Evolutionary conservation across 2,797 vertebrate species (phyloP).

Genomic region (Botia almorhae): DNA sequence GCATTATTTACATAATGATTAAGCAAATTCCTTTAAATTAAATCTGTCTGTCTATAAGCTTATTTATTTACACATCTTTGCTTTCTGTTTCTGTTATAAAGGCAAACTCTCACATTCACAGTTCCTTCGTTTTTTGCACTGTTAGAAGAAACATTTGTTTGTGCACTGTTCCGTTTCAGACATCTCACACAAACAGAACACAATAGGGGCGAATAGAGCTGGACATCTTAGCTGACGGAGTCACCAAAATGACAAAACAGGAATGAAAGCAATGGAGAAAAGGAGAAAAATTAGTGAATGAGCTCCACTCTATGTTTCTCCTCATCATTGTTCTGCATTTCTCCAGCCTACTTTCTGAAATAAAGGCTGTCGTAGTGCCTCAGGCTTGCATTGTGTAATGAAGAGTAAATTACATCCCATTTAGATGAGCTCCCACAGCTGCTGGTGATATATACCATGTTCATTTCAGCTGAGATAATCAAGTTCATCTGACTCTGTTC

Average conservation of each 20-base stretch:
- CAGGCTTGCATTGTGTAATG: slow-evolving; percentile 44
- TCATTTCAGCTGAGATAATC: slow-evolving; percentile 28
- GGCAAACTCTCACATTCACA: slow-evolving; percentile 39
- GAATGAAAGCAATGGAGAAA: slow-evolving; percentile 27
- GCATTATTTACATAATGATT: background rate
- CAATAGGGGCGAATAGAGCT: slow-evolving; percentile 34
- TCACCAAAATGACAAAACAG: slow-evolving; percentile 38
- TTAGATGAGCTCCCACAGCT: slow-evolving; percentile 38
- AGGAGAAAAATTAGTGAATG: slow-evolving; percentile 24
- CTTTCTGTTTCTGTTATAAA: background rate
- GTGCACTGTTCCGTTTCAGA: slow-evolving; percentile 78
- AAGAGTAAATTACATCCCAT: slow-evolving; percentile 51
- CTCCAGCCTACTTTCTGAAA: slow-evolving; percentile 55
- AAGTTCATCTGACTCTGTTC: slow-evolving; percentile 17
- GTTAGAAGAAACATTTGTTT: slow-evolving; percentile 92
- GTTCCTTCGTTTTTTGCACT: slow-evolving; percentile 72
- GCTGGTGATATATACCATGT: slow-evolving; percentile 23
- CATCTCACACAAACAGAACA: slow-evolving; percentile 50
- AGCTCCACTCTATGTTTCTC: slow-evolving; percentile 15
- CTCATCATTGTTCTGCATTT: slow-evolving; percentile 40
- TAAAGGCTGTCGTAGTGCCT: slow-evolving; percentile 48
- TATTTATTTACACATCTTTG: background rate
- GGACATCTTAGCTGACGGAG: slow-evolving; percentile 49
- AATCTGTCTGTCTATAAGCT: background rate
- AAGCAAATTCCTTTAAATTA: background rate